Conservation (phyloP, 1,140 invertebrate genomes). For the Neodiprion lecontei region DNA sequence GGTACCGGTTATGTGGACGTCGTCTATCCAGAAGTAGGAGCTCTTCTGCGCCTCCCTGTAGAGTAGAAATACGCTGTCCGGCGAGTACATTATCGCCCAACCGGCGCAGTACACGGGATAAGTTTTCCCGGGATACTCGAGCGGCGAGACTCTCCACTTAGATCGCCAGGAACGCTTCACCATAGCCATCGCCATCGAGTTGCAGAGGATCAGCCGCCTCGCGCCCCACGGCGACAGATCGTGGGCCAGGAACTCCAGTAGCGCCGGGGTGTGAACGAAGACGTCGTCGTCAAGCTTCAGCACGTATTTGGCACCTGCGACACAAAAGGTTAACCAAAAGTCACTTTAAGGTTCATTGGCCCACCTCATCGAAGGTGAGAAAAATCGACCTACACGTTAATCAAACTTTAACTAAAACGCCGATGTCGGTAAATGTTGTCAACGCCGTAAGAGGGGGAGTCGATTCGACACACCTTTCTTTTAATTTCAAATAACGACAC, state of each 20-base stretch:
- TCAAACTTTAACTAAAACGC: too few species aligned
- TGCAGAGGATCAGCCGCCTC: conserved; percentile 68
- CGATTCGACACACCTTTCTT: too few species aligned
- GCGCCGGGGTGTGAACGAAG: conserved; percentile 73
- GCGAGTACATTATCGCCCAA: conserved; percentile 77
- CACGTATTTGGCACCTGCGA: conserved; percentile 71
- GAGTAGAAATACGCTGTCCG: conserved; percentile 72
- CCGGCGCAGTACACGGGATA: conserved; percentile 81
- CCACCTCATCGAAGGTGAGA: too few species aligned
- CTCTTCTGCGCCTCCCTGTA: conserved; percentile 69
- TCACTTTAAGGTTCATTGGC: too few species aligned
- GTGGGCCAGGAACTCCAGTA: conserved; percentile 69
- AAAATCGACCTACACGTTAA: too few species aligned
- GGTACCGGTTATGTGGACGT: conserved; percentile 81
- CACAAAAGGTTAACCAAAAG: conserved; percentile 47
- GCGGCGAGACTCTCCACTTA: conserved; percentile 79
- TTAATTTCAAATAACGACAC: too few species aligned
- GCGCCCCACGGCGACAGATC: conserved; percentile 67
- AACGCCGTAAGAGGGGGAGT: too few species aligned
- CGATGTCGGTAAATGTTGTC: too few species aligned
- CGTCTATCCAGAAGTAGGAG: conserved; percentile 86
- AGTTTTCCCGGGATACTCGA: conserved; percentile 68
- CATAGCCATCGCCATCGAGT: conserved; percentile 53
- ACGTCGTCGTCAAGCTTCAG: conserved; percentile 84
- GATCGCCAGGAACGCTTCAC: conserved; percentile 71